phyloP scores from a whole-genome alignment of 2,113 vertebrate genomes.

The Meleagris gallopavo region DNA sequence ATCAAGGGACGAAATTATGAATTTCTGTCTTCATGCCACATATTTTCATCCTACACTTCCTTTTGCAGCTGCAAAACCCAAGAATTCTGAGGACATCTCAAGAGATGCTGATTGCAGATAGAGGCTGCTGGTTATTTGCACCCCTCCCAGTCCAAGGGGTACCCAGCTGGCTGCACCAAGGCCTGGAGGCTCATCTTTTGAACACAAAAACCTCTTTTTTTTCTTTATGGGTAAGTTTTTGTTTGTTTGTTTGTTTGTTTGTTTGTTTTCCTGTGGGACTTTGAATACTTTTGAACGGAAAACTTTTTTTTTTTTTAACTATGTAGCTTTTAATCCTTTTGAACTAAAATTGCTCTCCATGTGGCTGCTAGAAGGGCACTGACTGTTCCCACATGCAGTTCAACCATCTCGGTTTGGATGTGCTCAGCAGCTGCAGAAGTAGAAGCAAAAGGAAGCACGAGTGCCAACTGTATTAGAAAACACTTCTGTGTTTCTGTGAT shows the following conservation, averaged over 20 bases:
- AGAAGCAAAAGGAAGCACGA: background rate
- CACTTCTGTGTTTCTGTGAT: background rate
- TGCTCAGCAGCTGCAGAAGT: background rate
- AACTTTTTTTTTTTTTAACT: background rate
- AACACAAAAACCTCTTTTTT: background rate
- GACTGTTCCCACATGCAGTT: background rate
- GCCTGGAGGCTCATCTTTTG: background rate
- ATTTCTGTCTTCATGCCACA: background rate
- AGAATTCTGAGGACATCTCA: background rate
- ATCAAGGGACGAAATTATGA: rapidly evolving
- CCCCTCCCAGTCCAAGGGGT: background rate
- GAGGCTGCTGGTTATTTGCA: background rate
- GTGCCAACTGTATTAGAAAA: background rate
- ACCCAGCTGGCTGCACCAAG: background rate
- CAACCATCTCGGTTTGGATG: background rate
- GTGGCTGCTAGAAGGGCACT: background rate
- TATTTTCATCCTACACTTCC: background rate
- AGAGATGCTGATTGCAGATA: background rate
- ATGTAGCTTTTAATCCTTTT: background rate
- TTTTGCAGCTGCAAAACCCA: background rate
- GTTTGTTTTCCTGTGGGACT: background rate
- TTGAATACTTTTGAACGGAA: background rate
- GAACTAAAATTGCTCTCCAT: rapidly evolving
- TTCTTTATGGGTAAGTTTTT: background rate
- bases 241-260: background rate